Conservation (phyloP, 2,888 invertebrate genomes). For the Timema cristinae region DNA sequence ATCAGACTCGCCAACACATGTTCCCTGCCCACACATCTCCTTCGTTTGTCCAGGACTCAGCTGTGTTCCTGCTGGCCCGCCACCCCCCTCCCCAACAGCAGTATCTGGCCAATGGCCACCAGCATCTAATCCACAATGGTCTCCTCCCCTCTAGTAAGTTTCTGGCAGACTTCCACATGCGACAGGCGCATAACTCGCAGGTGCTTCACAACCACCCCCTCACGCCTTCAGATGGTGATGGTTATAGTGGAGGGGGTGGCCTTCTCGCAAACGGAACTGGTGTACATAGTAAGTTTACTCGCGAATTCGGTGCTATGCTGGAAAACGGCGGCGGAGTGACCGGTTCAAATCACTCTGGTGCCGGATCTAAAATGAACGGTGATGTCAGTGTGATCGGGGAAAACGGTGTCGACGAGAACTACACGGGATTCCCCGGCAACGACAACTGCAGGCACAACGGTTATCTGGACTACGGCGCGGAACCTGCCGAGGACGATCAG, state of each 20-base stretch:
- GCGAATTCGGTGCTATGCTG: no score
- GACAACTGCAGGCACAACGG: conserved; percentile 11
- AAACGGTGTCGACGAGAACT: conserved; percentile 11
- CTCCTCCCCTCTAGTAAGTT: conserved; percentile 26
- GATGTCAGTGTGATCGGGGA: conserved; percentile 11
- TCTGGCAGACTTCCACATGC: conserved; percentile 26
- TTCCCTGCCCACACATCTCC: conserved; percentile 12
- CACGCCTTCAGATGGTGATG: neutral
- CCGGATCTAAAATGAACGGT: conserved; percentile 4
- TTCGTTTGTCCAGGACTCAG: conserved; percentile 12
- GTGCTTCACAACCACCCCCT: neutral
- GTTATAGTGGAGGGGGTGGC: neutral
- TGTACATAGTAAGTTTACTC: conserved; percentile 6
- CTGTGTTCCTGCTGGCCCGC: conserved; percentile 7
- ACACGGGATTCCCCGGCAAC: neutral
- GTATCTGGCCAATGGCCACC: neutral
- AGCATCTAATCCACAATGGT: conserved; percentile 24
- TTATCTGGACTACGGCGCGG: conserved; percentile 6
- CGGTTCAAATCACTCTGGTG: neutral
- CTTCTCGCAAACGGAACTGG: conserved; percentile 3
- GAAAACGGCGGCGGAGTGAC: neutral
- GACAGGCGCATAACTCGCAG: conserved; percentile 14
- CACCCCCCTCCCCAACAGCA: conserved; percentile 10
- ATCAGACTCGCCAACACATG: neutral
- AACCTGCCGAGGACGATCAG: neutral